Evolutionary conservation across 2,888 invertebrate species (phyloP), one percentile per base, ranked within the genome.

Genomic region (Synanthedon andrenaeformis): DNA sequence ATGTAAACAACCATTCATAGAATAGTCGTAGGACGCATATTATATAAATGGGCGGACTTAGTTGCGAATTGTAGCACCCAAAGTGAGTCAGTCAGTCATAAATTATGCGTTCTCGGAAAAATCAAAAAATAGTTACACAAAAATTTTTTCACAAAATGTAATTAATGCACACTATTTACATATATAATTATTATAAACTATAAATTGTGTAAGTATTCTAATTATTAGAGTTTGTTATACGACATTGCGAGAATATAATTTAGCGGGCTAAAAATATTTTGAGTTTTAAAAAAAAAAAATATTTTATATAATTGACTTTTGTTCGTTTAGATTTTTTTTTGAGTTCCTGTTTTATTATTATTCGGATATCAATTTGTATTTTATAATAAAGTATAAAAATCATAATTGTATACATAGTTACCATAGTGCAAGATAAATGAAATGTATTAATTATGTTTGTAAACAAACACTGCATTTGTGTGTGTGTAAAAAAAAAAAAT

Each of bases 161-260:
- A 82, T 76, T 80, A 81, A 63, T 79, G 85, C 85, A 85, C 85
- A 73, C 64, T 80, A 76, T 74, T 78, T 81, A 74, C 79, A 79
- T 76, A 75, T 23, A 23, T 5, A 5, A 51, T 23, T 23, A 51
- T 35, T 23, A 51, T 51, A 49, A 45, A 45, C 12, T 13, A 45
- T 45, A 35, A 35, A 35, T 35, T 6, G 10, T 35, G 10, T 35
- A 35, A 35, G 35, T 35, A 10, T 35, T 35, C 23, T 23, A 23
- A 23, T 35, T 3, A 35, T 35, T 35, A 45, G 45, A 45, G 45
- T 45, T 45, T 45, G 45, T 45, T 45, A n/a, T n/a, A 45, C 45
- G 12, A 45, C 1, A n/a, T 13, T 45, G 14, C 14, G 45, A 45
- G 13, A 23, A 6, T 45, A 14, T 3, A 11, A 45, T 45, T 45